phyloP scores from a whole-genome alignment of 2,797 vertebrate species.

The Acrocephalus scirpaceus region DNA sequence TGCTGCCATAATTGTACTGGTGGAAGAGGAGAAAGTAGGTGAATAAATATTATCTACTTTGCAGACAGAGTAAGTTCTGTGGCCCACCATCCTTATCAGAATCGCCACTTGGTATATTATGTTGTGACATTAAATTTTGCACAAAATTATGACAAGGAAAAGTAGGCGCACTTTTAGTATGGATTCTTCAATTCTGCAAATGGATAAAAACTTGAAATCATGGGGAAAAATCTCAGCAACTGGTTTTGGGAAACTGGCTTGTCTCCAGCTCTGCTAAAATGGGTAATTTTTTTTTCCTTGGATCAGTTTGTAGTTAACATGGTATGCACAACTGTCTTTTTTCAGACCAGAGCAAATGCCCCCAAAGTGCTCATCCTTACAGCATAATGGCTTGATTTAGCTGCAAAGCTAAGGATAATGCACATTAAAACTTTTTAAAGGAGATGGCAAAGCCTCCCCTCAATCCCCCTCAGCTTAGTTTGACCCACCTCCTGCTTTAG shows the following conservation, averaged over 20 bases:
- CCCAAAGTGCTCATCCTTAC: not conserved
- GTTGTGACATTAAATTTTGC: not conserved
- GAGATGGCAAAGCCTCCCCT: not conserved
- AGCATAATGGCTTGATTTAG: not conserved
- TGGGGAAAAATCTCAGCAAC: not conserved
- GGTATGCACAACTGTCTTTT: accelerated
- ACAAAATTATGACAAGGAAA: not conserved
- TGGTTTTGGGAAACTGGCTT: not conserved
- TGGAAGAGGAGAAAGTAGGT: not conserved
- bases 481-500: not conserved
- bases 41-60: not conserved
- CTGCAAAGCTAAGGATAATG: not conserved
- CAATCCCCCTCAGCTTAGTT: not conserved
- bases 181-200: not conserved
- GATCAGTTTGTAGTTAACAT: not conserved
- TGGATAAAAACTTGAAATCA: not conserved
- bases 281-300: not conserved
- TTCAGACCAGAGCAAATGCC: not conserved
- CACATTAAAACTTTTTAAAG: not conserved
- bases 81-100: not conserved
- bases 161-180: not conserved
- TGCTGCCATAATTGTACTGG: not conserved
- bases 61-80: not conserved
- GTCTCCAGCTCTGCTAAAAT: not conserved
- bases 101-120: accelerated